A percentile compares a stretch with the other conserved stretches of the same genome.
These are phyloP conservation scores for Drosophila mulleri DNA, from an alignment of 2,888 invertebrate genomes.

Conservation along the genomic window DNA sequence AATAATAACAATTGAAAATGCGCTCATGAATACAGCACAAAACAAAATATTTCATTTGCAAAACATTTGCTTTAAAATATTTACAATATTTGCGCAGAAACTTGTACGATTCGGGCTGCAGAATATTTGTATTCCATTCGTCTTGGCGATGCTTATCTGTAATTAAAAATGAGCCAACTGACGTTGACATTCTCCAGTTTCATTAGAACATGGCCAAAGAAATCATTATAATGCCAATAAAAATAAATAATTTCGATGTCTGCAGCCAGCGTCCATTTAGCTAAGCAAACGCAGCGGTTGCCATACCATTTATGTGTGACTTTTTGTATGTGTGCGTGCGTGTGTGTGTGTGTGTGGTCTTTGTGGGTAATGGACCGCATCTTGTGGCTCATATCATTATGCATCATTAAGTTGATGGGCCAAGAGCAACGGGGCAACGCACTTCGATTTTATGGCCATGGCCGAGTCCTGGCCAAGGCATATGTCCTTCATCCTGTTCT, in stretches of 20 bases:
- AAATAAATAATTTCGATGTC: slow-evolving; percentile 71
- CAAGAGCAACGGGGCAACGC: slow-evolving; percentile 40
- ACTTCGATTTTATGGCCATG: slow-evolving; percentile 72
- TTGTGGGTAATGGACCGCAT: slow-evolving; percentile 75
- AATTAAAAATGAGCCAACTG: slow-evolving; percentile 15
- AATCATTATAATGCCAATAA: slow-evolving; percentile 72
- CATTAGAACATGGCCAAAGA: slow-evolving; percentile 33
- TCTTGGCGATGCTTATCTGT: slow-evolving; percentile 1
- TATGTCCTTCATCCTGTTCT: slow-evolving; percentile 49
- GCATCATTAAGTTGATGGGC: slow-evolving; percentile 79
- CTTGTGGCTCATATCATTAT: slow-evolving; percentile 77
- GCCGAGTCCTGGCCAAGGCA: slow-evolving; percentile 37
- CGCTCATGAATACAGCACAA: no score
- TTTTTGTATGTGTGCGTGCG: slow-evolving; percentile 3
- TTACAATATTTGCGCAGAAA: not conserved
- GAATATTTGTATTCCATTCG: not conserved
- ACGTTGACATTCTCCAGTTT: slow-evolving; percentile 23
- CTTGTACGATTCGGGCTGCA: not conserved
- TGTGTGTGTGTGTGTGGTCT: slow-evolving; percentile 31
- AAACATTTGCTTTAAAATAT: not conserved
- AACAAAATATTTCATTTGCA: not conserved
- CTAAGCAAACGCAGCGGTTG: slow-evolving; percentile 62
- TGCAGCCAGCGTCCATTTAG: slow-evolving; percentile 53
- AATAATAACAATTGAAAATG: not conserved
- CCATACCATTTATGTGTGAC: slow-evolving; percentile 13